Base-by-base conservation (phyloP, 2,797 vertebrate genomes). In the Lutjanus argentimaculatus region DNA sequence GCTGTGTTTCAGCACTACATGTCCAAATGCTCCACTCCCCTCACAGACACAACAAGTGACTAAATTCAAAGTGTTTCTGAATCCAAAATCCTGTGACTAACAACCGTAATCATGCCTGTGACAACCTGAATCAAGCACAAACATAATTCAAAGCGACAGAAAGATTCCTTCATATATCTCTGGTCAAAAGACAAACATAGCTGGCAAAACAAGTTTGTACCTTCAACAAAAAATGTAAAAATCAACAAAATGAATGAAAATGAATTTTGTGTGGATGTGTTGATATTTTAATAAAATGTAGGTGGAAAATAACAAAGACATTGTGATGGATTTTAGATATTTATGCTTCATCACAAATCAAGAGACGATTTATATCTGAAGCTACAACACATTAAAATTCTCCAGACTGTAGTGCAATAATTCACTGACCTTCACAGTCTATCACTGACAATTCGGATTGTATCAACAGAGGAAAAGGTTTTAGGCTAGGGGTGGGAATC, bases 261-360 rank as follows among this genome's bases (percentile, higher is more conserved):
- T 68, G 17, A 64, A 53, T 64, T 68, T 70, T 72, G 36, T 71
- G 25, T 68, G 13, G 30, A 74, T 57, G 75, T 83, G 59, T 22
- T 19, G 8, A 82, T 42, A 72, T 80, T 59, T 48, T 36, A 59
- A 63, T 55, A 69, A 61, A 63, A 86, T 79, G 79, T 76, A 67
- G 56, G 58, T 82, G 71, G 42, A 78, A 77, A 12, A 64, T 81
- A 69, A 75, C 16, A 79, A 68, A 65, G 52, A 82, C 13, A 48
- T 5, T 46, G 73, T 65, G 76, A 79, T 82, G 51, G 68, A 65
- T 74, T 72, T 63, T 53, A 45, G 58, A 64, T 74, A 73, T 80
- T 63, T 75, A 71, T 45, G 42, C 48, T 40, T 77, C n/a, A 61
- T 75, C 21, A 65, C 7, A 52, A 36, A 36, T 36, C 30, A 36